Evolutionary conservation across 2,113 vertebrate genomes (phyloP), one percentile per base, ranked within the genome.

Genomic region (Platanista minor): DNA sequence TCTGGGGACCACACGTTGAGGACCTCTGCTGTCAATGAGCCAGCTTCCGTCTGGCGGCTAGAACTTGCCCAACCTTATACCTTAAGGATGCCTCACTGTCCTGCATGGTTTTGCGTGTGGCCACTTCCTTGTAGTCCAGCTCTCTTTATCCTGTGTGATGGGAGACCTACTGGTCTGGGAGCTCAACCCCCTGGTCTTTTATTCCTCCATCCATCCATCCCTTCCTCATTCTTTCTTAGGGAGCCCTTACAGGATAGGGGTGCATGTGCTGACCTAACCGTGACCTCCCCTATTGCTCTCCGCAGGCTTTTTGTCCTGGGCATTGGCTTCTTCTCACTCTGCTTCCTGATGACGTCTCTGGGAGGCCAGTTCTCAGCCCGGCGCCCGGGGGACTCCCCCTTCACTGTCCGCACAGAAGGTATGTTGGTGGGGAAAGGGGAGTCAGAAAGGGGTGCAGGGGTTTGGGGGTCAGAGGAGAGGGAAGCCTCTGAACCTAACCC

Each of bases 261-360:
- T 25, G 43, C 25, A 0, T 20, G 33, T 1, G 7, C 29, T n/a
- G 21, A 61, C 61, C 59, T 23, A 18, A 29, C 43, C 69, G n/a
- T 69, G 74, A 96, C 80, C 62, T 0, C 3, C 49, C 29, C 15
- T 52, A 7, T 74, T 94, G 2, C 5, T 96, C 82, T 91, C 61
- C 41, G 4, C 96, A 99, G 99, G 99, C 99, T 99, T 97, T 99
- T 99, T 29, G 99, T 99, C 97, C 98, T 99, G 96, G 99, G 99
- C 91, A 99, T 99, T 2, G 99, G 99, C 97, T 99, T 99, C 99
- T 99, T 99, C 98, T 99, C 99, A 0, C 98, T 99, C 93, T 99
- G 99, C 98, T 99, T 99, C 98, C 99, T 99, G 98, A 99, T 99
- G 99, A 99, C 99, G 0, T 99, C 99, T 36, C 98, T 99, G 97